Percentiles rank a stretch among this genome's conserved stretches.
These are phyloP conservation scores for Tragelaphus scriptus DNA, from an alignment of 2,113 vertebrate species.

Conservation along the genomic window DNA sequence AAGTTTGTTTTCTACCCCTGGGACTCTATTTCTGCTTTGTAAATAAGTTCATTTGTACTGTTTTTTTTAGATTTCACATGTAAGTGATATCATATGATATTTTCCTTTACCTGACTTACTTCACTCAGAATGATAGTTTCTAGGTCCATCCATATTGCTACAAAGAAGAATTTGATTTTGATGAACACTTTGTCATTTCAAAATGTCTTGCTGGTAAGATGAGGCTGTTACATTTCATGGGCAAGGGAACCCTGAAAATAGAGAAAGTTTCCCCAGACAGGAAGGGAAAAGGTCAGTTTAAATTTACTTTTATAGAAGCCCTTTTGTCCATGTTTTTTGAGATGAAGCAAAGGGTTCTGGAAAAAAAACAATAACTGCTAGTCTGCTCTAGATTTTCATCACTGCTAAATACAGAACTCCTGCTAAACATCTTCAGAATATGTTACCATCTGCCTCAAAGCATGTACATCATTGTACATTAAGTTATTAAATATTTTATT, in stretches of 20 bases:
- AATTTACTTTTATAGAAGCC: not conserved
- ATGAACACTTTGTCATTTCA: not conserved
- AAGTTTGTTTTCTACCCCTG: not conserved
- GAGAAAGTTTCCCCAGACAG: not conserved
- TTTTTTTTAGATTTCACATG: not conserved
- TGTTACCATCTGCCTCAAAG: rapidly evolving
- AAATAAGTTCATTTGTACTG: not conserved
- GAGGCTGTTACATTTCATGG: not conserved
- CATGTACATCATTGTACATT: rapidly evolving
- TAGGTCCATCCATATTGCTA: not conserved
- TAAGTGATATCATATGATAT: not conserved
- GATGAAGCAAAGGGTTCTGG: not conserved
- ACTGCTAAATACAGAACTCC: not conserved
- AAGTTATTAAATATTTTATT: not conserved
- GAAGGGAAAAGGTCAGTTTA: not conserved
- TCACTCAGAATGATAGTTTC: not conserved
- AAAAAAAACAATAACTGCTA: not conserved
- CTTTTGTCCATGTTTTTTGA: not conserved
- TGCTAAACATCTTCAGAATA: not conserved
- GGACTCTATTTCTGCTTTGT: not conserved
- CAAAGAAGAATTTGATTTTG: not conserved
- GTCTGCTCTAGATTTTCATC: not conserved
- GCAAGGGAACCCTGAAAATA: not conserved
- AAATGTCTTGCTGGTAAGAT: not conserved
- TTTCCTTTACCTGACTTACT: not conserved